Evolutionary conservation across 2,888 invertebrate genomes (phyloP), one percentile per base, ranked within the genome.

Genomic region (Sesia apiformis): DNA sequence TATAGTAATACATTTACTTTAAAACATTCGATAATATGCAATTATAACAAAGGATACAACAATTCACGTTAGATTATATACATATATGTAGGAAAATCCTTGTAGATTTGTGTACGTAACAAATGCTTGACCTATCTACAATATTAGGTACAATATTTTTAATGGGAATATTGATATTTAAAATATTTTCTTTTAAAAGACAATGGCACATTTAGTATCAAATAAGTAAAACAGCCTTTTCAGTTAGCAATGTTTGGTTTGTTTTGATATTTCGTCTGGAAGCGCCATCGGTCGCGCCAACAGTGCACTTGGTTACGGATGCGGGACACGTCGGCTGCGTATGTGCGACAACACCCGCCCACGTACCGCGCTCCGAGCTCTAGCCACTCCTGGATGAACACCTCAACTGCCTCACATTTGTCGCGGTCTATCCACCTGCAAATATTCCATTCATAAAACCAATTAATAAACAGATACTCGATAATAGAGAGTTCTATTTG

Each of bases 321-420:
- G 62, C 93, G 91, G 5, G 91, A 90, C 42, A 98, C 94, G 74
- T 97, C 96, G 0, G 93, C 91, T 1, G 97, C 95, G 67, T 94
- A 94, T 0, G 97, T 95, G 63, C 97, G 91, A 78, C 98, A 98
- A 69, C 98, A 98, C 0, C 98, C 98, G 38, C 98, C 98, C 51
- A 98, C 92, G 76, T 95, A 96, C 54, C 92, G 92, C 42, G 95
- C 95, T 0, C 97, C 97, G 51, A 94, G 78, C 56, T 94, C 91
- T 54, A 95, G 76, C 98, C 98, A 98, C 66, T 94, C 93, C 38
- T 91, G 90, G 5, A 97, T 92, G 72, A 93, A 95, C 38, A 91
- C 90, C 58, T 93, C 93, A 0, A 97, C 91, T 1, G 94, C 91
- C 60, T 93, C 92, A 73, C 93, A 93, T 71, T 92, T 92, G 63